Conservation (phyloP, 2,888 invertebrate species). For the Torymus texanus region DNA sequence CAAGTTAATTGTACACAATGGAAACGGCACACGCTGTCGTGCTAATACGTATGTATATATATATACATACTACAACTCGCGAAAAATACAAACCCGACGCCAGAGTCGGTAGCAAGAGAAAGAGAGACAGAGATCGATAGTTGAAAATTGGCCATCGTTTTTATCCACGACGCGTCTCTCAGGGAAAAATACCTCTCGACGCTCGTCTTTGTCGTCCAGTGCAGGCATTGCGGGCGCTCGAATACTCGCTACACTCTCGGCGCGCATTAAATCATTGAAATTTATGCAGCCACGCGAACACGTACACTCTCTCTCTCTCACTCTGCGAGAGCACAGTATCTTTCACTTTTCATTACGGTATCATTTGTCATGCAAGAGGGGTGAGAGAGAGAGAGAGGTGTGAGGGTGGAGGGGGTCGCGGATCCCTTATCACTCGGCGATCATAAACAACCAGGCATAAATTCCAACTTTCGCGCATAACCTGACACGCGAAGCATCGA, state of each 20-base stretch:
- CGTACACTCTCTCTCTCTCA: conserved; percentile 50
- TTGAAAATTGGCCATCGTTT: conserved; percentile 1
- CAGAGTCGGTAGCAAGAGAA: too few relatives aligned
- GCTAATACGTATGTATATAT: too few relatives aligned
- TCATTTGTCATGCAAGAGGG: conserved; percentile 72
- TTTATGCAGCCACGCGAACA: conserved; percentile 71
- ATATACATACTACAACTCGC: too few relatives aligned
- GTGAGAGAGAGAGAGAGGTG: not conserved
- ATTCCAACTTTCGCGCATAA: conserved; percentile 75
- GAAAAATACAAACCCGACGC: too few relatives aligned
- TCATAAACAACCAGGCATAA: conserved; percentile 75
- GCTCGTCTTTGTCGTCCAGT: conserved; percentile 33
- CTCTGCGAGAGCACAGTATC: conserved; percentile 69
- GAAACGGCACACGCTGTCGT: not conserved
- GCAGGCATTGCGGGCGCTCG: conserved; percentile 66
- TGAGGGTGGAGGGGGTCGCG: conserved; percentile 61
- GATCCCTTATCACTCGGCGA: conserved; percentile 75
- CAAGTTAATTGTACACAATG: conserved; percentile 19
- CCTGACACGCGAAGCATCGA: conserved; percentile 68
- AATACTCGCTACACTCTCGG: conserved; percentile 63
- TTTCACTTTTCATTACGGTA: conserved; percentile 76
- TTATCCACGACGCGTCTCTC: not conserved
- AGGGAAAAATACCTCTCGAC: conserved; percentile 45
- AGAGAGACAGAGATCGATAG: conserved; percentile 19
- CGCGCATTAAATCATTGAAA: conserved; percentile 74